Evolutionary conservation across 2,888 invertebrate genomes (phyloP), one percentile per base, ranked within the genome.

Genomic region (Platycheirus albimanus): DNA sequence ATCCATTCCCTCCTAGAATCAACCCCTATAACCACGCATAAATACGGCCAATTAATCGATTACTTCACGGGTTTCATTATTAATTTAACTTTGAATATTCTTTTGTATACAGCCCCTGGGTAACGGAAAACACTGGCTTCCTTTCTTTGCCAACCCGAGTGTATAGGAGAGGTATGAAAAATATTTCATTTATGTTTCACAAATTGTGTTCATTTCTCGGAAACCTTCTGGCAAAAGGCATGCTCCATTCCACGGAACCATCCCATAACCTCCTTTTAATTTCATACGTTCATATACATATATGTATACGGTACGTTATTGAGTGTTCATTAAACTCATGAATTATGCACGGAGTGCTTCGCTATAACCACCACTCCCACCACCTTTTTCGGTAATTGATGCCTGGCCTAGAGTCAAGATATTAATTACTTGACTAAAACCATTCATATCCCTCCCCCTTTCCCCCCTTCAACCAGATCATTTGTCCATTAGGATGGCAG

Each of bases 401-500:
- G 81, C 71, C 71, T 54, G 43, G 49, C 67, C 81, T 71, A 56
- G 41, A 20, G 66, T 28, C 54, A 28, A 49, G 61, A 56, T 81
- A 77, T 72, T 81, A 71, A 81, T 77, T 71, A 77, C 71, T 67
- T 49, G 28, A 38, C 52, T 71, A 38, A 52, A 15, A n/a, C n/a
- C n/a, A n/a, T n/a, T n/a, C 71, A 66, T 33, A 36, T 38, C 8
- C 28, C 19, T 52, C 5, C 47, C 13, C 17, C n/a, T 28, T 6
- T 1, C 38, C 24, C 20, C 36, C 47, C 43, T 4, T 45, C 11
- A n/a, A n/a, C n/a, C n/a, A n/a, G n/a, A n/a, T n/a, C 36, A 15
- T 13, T 15, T 19, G 54, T 19, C 56, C 13, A 13, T 20, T 38
- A 20, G 19, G 0, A 38, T n/a, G 38, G 38, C n/a, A 20, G 56